Evolutionary conservation across 2,888 invertebrate genomes (phyloP).

Genomic region (Siphlonurus alternatus): DNA sequence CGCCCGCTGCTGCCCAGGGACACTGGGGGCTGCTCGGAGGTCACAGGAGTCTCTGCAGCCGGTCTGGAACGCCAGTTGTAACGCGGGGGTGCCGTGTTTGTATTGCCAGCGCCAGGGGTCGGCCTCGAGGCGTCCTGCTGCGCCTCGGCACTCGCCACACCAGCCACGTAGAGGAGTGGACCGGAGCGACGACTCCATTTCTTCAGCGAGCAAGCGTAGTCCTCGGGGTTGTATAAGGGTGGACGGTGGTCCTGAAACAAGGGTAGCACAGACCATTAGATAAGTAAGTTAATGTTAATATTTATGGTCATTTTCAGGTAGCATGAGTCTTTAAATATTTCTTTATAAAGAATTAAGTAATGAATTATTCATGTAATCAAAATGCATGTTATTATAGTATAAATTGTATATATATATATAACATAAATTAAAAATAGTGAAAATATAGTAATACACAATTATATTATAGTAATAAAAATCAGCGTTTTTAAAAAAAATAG

Average conservation of each 20-base stretch:
- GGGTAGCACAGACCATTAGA: no score
- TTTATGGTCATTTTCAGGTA: no score
- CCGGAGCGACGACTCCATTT: slow-evolving; percentile 52
- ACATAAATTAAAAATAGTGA: no score
- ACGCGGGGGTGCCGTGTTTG: slow-evolving; percentile 4
- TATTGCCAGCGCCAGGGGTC: slow-evolving; percentile 11
- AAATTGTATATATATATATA: no score
- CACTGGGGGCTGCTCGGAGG: slow-evolving; percentile 11
- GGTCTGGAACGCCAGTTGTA: slow-evolving; percentile 2
- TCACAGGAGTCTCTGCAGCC: slow-evolving; percentile 27
- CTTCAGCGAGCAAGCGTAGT: slow-evolving; percentile 61
- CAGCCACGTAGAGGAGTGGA: background rate
- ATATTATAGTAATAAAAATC: no score
- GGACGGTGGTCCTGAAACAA: slow-evolving; percentile 57
- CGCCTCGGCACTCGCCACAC: background rate
- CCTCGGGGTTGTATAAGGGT: slow-evolving; percentile 80
- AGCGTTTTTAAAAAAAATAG: no score
- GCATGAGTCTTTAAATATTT: no score
- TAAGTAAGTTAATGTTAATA: no score
- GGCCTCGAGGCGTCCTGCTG: slow-evolving; percentile 26
- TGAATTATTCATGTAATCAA: no score
- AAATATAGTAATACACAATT: no score
- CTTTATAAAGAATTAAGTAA: no score
- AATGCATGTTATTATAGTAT: no score
- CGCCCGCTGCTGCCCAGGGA: slow-evolving; percentile 15